Base-by-base conservation (phyloP, 2,113 vertebrate species). In the Argyrosomus japonicus region DNA sequence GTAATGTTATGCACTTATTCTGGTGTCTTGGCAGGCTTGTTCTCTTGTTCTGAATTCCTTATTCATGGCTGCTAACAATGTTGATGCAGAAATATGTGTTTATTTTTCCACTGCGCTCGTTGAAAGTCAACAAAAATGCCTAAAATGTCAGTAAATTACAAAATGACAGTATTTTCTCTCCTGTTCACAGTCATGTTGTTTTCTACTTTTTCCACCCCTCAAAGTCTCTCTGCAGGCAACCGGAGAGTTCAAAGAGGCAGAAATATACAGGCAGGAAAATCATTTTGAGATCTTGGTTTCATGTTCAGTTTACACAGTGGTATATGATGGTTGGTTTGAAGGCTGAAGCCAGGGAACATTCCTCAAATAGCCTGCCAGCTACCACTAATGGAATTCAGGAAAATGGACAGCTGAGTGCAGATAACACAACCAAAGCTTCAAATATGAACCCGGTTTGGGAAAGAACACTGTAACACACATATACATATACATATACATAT, bases 291-390 rank as follows among this genome's bases (percentile, higher is more conserved):
- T 91, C 74, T 90, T 72, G 94, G 90, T 92, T 92, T 92, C 91
- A 84, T 91, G 91, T 94, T 92, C 82, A 76, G 91, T 93, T 94
- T 92, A 91, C 88, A 82, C 84, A 86, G 92, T 85, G 92, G 92
- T 92, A 77, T 87, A 91, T 85, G 91, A 89, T 83, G 92, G 92
- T 89, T 69, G 89, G 92, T 93, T 94, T 94, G 92, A 94, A 92
- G 92, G 88, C 89, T 79, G 75, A 92, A 91, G 91, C 94, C 91
- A 90, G 51, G 88, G 92, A 94, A 95, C 93, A 94, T 95, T 95
- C 93, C 91, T 95, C 86, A 84, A 89, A 89, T 82, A 82, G 90
- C 77, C 91, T 93, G 95, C 93, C 95, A 95, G 90, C 89, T 89
- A 93, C 92, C 92, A 61, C 92, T 94, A 93, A 94, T 93, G 93